Conservation (phyloP, 2,888 invertebrate species). For the Cryptocephalus moraei region DNA sequence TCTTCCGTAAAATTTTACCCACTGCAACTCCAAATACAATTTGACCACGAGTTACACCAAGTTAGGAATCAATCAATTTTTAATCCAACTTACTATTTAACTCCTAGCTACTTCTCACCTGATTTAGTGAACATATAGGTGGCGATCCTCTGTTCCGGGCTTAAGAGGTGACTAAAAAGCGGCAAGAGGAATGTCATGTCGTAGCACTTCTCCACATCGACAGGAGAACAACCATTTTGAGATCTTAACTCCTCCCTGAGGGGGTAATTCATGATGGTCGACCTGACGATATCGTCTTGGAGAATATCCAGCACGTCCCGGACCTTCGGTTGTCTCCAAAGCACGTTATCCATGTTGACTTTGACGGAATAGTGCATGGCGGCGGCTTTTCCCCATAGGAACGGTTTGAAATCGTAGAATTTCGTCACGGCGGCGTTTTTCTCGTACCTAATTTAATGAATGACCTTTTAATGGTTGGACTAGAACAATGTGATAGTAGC, state of each 20-base stretch:
- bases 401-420: constrained; percentile 49
- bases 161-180: constrained; percentile 61
- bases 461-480: too few species aligned
- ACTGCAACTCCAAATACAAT: too few species aligned
- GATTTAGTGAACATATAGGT: constrained; percentile 57
- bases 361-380: constrained; percentile 65
- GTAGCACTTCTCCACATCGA: constrained; percentile 42
- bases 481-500: too few species aligned
- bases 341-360: constrained; percentile 44
- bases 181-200: constrained; percentile 78
- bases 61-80: too few species aligned
- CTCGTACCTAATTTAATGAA: constrained; percentile 25
- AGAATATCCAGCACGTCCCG: constrained; percentile 64
- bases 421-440: constrained; percentile 22
- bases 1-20: too few species aligned
- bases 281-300: constrained; percentile 50
- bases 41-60: too few species aligned
- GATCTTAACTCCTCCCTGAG: constrained; percentile 17
- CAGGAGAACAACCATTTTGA: constrained; percentile 7
- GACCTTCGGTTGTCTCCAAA: constrained; percentile 63
- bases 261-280: constrained; percentile 64
- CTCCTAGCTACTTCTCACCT: too few species aligned
- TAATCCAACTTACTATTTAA: too few species aligned
- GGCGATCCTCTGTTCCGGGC: constrained; percentile 63
- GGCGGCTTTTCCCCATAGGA: constrained; percentile 75